A percentile compares a stretch with the other conserved stretches of the same genome.
Evolutionary conservation across 2,888 invertebrate species (phyloP).

Genomic region (Gymnosoma rotundatum): DNA sequence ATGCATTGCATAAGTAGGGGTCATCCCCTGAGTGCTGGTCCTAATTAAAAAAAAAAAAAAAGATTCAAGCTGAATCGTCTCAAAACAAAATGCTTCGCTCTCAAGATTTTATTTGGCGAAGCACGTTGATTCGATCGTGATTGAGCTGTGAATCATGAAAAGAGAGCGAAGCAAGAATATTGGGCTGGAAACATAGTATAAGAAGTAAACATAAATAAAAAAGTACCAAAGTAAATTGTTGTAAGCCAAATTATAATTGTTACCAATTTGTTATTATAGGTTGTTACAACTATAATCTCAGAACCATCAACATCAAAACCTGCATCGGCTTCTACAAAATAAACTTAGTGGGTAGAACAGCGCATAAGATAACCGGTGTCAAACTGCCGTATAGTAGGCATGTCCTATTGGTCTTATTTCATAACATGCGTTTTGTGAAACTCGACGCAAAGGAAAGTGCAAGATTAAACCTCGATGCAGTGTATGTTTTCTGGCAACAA

Average conservation of each 20-base stretch:
- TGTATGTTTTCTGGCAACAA: constrained; percentile 7
- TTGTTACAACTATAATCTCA: constrained; percentile 5
- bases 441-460: constrained; percentile 7
- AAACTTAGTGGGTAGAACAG: neutral
- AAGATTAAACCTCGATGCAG: constrained; percentile 1
- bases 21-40: too few species aligned
- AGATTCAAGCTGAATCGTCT: too few species aligned
- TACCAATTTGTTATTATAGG: neutral
- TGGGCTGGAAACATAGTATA: too few species aligned
- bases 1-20: too few species aligned
- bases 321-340: neutral
- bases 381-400: constrained; percentile 3
- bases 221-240: neutral
- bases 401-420: neutral
- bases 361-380: constrained; percentile 2
- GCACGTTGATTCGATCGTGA: too few species aligned
- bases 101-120: too few species aligned
- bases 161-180: too few species aligned
- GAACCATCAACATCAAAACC: neutral
- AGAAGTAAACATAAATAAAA: constrained; percentile 2
- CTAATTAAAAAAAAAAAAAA: too few species aligned
- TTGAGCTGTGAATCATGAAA: too few species aligned
- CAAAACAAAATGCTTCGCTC: too few species aligned
- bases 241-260: neutral
- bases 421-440: constrained; percentile 10